Evolutionary conservation across 2,113 vertebrate species (phyloP).

Genomic region (Anguilla rostrata): DNA sequence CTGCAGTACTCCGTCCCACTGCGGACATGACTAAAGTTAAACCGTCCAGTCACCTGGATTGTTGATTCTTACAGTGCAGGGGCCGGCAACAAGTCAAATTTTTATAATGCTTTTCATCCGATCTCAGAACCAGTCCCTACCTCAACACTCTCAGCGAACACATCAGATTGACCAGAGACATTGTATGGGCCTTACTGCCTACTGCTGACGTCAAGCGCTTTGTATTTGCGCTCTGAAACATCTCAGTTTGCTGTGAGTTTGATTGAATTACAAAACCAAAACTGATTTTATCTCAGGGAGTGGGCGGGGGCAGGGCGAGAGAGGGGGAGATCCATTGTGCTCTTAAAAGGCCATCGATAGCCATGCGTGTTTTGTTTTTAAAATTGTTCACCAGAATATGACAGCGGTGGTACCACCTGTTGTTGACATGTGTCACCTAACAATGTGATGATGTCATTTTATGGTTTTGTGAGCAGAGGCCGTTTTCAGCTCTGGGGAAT

Average conservation of each 20-base stretch:
- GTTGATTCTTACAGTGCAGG: background rate
- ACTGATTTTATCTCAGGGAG: too few relatives aligned
- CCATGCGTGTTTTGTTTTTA: background rate
- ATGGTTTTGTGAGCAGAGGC: conserved; percentile 17
- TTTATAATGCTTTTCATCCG: background rate
- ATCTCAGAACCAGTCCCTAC: background rate
- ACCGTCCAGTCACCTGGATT: too few relatives aligned
- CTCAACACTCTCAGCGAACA: background rate
- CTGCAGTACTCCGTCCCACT: too few relatives aligned
- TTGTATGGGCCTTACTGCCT: background rate
- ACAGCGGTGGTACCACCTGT: too few relatives aligned
- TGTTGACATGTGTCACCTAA: too few relatives aligned
- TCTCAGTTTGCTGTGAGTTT: background rate
- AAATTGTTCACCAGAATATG: too few relatives aligned
- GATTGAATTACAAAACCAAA: background rate
- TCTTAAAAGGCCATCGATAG: background rate
- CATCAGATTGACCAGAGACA: background rate
- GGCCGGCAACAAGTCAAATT: background rate
- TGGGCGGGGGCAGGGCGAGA: too few relatives aligned
- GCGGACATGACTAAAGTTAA: too few relatives aligned
- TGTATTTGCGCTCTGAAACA: background rate
- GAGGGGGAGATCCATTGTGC: too few relatives aligned
- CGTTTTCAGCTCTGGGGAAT: background rate
- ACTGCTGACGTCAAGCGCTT: background rate
- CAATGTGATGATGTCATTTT: conserved; percentile 9